Evolutionary conservation across 2,888 invertebrate genomes (phyloP), one percentile per base, ranked within the genome.

Genomic region (Calameuta pallipes): DNA sequence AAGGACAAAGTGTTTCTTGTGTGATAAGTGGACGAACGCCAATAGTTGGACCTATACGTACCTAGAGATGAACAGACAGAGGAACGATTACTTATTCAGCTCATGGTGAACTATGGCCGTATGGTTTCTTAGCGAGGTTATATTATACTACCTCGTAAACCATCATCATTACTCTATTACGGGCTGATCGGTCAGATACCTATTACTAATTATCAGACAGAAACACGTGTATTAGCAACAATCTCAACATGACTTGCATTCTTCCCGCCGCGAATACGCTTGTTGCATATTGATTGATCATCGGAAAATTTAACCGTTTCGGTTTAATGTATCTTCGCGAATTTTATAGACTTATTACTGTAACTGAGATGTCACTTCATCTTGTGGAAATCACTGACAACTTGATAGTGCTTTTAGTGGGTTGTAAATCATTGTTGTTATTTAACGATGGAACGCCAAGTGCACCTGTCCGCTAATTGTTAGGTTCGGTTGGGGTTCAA

Each of bases 161-260:
- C 86, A 86, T 88, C 87, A 89, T 89, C 89, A 90, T 90, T 89
- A 89, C 89, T 90, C 90, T 89, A 90, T 90, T 89, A 88, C 89
- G 85, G 82, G 84, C 87, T 85, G 86, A 84, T 33, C 87, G 86
- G 86, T 86, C 86, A 87, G 86, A 85, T 86, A 85, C 85, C 56
- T 23, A 56, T 83, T 84, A 85, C 89, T 89, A 90, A 90, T 90
- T 89, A 88, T 89, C 85, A 84, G 87, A 88, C 89, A 89, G 86
- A 85, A 90, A 89, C 87, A 85, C 87, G 87, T 90, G 90, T 89
- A 90, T 86, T 87, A 87, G 81, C 87, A 82, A 83, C 83, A 83
- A 84, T 80, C 77, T 84, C 82, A 75, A 80, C 31, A 31, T 37
- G 35, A 35, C 70, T 75, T 35, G 34, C 69, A 70, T 70, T 30